Base-by-base conservation (phyloP, 1,140 invertebrate genomes). In the Drosophila ogumai region DNA sequence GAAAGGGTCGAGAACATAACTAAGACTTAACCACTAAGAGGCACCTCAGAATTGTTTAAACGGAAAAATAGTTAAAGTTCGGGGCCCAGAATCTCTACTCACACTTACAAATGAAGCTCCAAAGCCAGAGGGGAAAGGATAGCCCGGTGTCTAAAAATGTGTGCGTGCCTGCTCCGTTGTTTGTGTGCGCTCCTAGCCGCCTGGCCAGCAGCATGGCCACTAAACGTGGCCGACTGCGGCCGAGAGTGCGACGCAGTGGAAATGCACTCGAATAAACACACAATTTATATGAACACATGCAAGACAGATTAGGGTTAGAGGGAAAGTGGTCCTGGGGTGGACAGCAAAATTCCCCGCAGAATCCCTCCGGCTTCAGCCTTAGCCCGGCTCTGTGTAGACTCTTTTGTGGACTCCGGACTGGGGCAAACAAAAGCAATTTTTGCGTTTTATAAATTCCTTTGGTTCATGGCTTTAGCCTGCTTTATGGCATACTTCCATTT, bases 181-280 rank as follows among this genome's bases (percentile, higher is more conserved):
- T 46, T 25, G 50, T 58, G 56, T 47, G 25, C 32, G 43, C 43
- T 46, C 2, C 12, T 64, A 17, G 36, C 36, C 17, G 36, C 36
- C 17, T 38, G 52, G 52, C 32, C 52, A 38, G 17, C 34, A 54
- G 52, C 44, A 59, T 69, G 64, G 80, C 82, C 80, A 87, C 84
- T 88, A 71, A 71, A 68, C 58, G 61, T 75, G 81, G 67, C 61
- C 50, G 59, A 55, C 60, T 79, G 75, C 54, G 75, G 79, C 78
- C 61, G 69, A 71, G 60, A 73, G 85, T 81, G 81, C 81, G 85
- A 55, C 81, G 78, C 85, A 81, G 85, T 90, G 85, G 86, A 90
- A 90, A 90, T 90, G 81, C 85, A 90, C 71, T 77, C 86, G 85
- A 90, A 90, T 90, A 90, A 90, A 90, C 85, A 90, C 85, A 90